Evolutionary conservation across 2,113 vertebrate species (phyloP).

Genomic region (Atlantisia rogersi): DNA sequence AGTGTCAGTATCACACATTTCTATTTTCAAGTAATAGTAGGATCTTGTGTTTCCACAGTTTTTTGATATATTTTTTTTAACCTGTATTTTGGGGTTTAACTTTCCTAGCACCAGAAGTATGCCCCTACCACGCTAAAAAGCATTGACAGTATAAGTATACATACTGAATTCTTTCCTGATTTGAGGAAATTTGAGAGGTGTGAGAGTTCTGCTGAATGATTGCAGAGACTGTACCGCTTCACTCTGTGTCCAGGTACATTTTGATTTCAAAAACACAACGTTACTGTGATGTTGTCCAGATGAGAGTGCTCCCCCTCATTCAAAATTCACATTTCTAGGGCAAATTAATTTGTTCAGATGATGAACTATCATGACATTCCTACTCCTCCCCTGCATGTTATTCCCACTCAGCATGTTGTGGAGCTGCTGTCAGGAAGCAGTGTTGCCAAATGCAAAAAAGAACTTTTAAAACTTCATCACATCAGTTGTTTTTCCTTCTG

Average conservation of each 20-base stretch:
- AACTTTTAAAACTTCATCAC: background rate
- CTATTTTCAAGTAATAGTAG: background rate
- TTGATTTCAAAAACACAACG: background rate
- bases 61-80: background rate
- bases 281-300: accelerated
- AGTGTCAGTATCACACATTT: background rate
- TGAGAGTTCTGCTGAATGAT: background rate
- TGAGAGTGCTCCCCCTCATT: background rate
- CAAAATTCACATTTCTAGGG: background rate
- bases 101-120: background rate
- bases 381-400: background rate
- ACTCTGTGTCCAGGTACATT: background rate
- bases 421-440: background rate
- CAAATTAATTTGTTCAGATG: background rate
- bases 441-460: background rate
- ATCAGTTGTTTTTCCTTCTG: background rate
- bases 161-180: background rate
- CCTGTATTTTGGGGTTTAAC: background rate
- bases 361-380: background rate
- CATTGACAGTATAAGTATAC: background rate
- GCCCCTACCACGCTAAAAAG: background rate
- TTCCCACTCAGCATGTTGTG: background rate
- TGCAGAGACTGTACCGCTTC: background rate
- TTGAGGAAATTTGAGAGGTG: too few relatives aligned
- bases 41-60: background rate